Evolutionary conservation across 1,140 invertebrate species (phyloP), one percentile per base, ranked within the genome.

Genomic region (Euwallacea fornicatus): DNA sequence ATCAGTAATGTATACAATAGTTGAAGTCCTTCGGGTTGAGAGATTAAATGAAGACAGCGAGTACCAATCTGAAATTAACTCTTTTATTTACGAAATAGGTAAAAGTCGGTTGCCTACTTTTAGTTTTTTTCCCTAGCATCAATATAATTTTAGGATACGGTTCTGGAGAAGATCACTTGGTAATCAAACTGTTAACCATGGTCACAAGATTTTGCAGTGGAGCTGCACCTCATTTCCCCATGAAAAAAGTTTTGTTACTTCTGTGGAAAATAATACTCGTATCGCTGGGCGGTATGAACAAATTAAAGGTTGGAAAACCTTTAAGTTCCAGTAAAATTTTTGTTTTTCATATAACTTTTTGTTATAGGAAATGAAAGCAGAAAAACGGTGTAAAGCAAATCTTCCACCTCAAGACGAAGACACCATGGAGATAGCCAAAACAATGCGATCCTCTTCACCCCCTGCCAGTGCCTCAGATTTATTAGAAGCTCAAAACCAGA

Each of bases 241-340:
- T 98, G 88, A 98, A 97, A 81, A 99, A 99, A 85, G 93, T 98
- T 63, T 83, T 99, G 41, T 83, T 99, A n/a, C 82, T 99, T 2
- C 80, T 99, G 10, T 99, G 97, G 97, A 99, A 99, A 85, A 87
- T 96, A 3, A 88, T 98, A 55, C 83, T 99, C 61, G 86, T 97
- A 2, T 92, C 93, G 9, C 83, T 98, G 15, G 97, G 97, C 21
- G 96, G 96, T 10, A 93, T 94, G 72, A 88, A 91, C 69, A 88
- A 90, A 43, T 83, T 98, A 2, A 78, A 74, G 95, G 93, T 72
- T 84, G 97, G 68, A 90, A 90, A 46, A 95, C 98, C 84, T 97
- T 94, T 11, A 89, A 89, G 9, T 50, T 50, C 7, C 46, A 50
- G 2, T 16, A 94, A 47, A 13, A 42, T 50, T 64, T 7, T 64